phyloP scores from a whole-genome alignment of 2,797 vertebrate species.

The Xerus rutilus region DNA sequence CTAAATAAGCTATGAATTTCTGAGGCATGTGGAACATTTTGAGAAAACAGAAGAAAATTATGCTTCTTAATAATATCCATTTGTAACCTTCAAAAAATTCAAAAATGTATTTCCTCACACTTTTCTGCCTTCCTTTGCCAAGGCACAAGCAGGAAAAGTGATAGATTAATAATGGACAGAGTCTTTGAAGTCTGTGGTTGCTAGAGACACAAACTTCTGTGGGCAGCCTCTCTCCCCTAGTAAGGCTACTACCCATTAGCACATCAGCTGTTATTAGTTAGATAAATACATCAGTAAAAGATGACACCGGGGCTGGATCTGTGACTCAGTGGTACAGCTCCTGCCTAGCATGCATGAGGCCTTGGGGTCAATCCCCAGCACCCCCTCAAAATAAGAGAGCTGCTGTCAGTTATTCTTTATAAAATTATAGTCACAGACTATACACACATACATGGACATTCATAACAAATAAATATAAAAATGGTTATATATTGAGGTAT shows the following conservation, averaged over 20 bases:
- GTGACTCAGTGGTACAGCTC: not conserved
- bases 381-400: not conserved
- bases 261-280: rapidly evolving
- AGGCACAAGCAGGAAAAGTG: not conserved
- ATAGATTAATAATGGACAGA: not conserved
- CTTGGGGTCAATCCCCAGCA: not conserved
- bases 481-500: not conserved
- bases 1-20: not conserved
- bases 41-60: conserved; percentile 34
- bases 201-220: not conserved
- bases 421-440: not conserved
- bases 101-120: not conserved
- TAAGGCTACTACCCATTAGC: rapidly evolving
- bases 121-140: not conserved
- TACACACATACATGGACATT: not conserved
- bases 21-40: not conserved
- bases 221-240: rapidly evolving
- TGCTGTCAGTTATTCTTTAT: not conserved
- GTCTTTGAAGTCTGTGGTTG: not conserved
- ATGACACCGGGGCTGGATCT: not conserved
- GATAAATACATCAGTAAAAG: not conserved
- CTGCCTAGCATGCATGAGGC: too few species aligned
- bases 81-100: not conserved
- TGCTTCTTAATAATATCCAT: not conserved
- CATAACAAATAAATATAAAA: not conserved